Conservation (phyloP, 2,888 invertebrate species). For the Leucophenga montana region DNA sequence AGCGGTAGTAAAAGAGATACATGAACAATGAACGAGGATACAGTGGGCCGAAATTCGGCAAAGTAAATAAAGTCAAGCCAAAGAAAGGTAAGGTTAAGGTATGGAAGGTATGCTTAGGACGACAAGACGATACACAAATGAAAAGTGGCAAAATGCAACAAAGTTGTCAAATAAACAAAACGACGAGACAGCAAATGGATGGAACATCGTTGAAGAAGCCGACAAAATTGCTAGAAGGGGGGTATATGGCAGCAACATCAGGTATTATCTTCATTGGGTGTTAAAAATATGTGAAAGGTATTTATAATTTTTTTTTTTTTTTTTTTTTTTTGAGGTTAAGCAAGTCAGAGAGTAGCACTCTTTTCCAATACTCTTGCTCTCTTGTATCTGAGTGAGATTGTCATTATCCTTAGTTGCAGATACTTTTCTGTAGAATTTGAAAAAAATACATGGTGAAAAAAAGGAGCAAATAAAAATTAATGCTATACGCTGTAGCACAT, state of each 20-base stretch:
- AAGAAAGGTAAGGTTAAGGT: conserved; percentile 1
- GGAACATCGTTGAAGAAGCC: too few species aligned
- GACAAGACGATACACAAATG: background rate
- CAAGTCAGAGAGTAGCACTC: background rate
- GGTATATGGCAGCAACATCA: too few species aligned
- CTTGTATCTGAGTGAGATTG: background rate
- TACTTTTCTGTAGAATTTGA: too few species aligned
- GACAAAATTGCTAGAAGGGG: too few species aligned
- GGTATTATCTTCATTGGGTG: background rate
- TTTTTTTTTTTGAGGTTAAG: too few species aligned
- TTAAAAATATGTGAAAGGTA: conserved; percentile 10
- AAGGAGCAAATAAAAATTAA: conserved; percentile 4
- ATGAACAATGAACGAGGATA: too few species aligned
- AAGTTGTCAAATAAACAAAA: conserved; percentile 12
- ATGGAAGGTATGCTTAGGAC: too few species aligned
- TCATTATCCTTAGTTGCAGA: too few species aligned
- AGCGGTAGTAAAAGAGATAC: too few species aligned
- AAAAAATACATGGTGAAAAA: too few species aligned
- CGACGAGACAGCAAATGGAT: background rate
- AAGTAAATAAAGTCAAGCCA: background rate
- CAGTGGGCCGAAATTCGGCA: too few species aligned
- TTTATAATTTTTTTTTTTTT: background rate
- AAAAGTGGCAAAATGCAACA: background rate
- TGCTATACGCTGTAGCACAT: background rate
- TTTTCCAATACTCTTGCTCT: background rate